Percentiles rank a stretch among this genome's conserved stretches.
phyloP scores from a whole-genome alignment of 1,140 invertebrate species.

The Metaphire vulgaris region DNA sequence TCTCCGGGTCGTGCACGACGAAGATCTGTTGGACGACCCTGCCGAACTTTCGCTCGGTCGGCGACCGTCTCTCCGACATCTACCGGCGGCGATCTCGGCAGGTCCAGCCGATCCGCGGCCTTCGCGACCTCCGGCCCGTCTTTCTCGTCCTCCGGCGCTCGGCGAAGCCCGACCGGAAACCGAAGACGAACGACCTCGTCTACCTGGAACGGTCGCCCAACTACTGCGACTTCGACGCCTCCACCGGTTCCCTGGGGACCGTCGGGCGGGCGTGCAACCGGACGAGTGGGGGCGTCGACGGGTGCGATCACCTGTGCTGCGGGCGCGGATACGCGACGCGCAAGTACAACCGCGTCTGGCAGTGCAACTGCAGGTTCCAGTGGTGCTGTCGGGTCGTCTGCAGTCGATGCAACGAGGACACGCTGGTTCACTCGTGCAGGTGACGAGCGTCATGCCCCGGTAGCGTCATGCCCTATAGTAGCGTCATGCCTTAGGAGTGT shows the following conservation, averaged over 20 bases:
- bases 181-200: slow-evolving; percentile 56
- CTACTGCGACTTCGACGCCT: slow-evolving; percentile 77
- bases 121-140: background rate
- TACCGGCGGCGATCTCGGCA: slow-evolving; percentile 43
- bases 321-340: slow-evolving; percentile 51
- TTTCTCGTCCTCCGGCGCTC: slow-evolving; percentile 2
- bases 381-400: slow-evolving; percentile 68
- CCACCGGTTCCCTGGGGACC: slow-evolving; percentile 47
- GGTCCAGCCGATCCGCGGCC: background rate
- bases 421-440: slow-evolving; percentile 81
- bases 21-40: slow-evolving; percentile 93
- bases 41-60: slow-evolving; percentile 74
- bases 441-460: no score
- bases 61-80: background rate
- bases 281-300: slow-evolving; percentile 38
- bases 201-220: slow-evolving; percentile 83
- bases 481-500: no score
- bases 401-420: slow-evolving; percentile 63
- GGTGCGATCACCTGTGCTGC: slow-evolving; percentile 57
- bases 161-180: background rate
- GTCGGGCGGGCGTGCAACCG: slow-evolving; percentile 46
- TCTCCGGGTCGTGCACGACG: slow-evolving; percentile 89
- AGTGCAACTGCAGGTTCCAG: slow-evolving; percentile 63
- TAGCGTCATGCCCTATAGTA: no score
- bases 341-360: slow-evolving; percentile 44